phyloP scores from a whole-genome alignment of 2,113 vertebrate genomes.

The Syngnathus floridae region DNA sequence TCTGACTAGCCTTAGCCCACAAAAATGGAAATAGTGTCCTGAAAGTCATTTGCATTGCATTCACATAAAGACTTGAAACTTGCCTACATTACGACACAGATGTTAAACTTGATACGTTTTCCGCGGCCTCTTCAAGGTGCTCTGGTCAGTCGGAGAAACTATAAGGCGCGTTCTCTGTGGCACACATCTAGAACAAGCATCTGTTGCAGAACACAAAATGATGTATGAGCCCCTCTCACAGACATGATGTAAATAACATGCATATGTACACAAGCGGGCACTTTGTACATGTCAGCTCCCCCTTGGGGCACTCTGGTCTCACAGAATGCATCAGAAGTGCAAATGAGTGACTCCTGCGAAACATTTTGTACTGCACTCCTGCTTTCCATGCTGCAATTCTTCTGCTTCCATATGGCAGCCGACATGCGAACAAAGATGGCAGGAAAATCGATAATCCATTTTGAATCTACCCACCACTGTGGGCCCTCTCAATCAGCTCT shows the following conservation, averaged over 20 bases:
- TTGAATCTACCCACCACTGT: slow-evolving; percentile 60
- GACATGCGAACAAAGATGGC: slow-evolving; percentile 34
- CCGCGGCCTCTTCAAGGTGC: slow-evolving; percentile 17
- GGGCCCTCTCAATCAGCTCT: slow-evolving; percentile 67
- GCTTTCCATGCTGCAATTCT: slow-evolving; percentile 10
- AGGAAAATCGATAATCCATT: slow-evolving; percentile 54
- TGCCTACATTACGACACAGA: slow-evolving; percentile 9
- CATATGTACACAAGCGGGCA: slow-evolving; percentile 42
- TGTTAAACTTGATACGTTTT: slow-evolving; percentile 11
- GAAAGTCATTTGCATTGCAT: not conserved
- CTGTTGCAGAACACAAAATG: slow-evolving; percentile 38
- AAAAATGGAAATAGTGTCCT: not conserved
- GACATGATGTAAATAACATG: slow-evolving; percentile 54
- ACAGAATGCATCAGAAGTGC: slow-evolving; percentile 37
- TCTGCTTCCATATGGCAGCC: slow-evolving; percentile 38
- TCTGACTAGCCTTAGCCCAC: not conserved
- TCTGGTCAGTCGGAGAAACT: slow-evolving; percentile 33
- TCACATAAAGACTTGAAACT: not conserved
- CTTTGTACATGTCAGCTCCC: slow-evolving; percentile 19
- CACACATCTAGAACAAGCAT: slow-evolving; percentile 36
- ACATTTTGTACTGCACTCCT: not conserved
- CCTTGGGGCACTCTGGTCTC: slow-evolving; percentile 21
- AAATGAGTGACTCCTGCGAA: slow-evolving; percentile 22
- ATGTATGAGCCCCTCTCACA: slow-evolving; percentile 48
- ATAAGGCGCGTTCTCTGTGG: slow-evolving; percentile 39